Base-by-base conservation (phyloP, 2,797 vertebrate genomes). In the Sebastes iracundus region DNA sequence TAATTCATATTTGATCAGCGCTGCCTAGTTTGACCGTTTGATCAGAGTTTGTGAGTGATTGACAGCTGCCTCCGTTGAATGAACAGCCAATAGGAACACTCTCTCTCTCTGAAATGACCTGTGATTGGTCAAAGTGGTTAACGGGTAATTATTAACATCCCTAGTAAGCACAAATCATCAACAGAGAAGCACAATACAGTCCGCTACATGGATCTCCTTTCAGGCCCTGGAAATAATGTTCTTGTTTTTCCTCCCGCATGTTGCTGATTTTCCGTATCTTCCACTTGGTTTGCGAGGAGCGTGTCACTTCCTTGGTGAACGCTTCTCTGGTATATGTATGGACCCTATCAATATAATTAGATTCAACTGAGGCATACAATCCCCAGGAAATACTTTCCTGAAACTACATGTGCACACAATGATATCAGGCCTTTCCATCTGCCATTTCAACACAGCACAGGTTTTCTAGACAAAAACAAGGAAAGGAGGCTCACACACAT, bases 281-380 rank as follows among this genome's bases (percentile, higher is more conserved):
- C 53, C 46, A 28, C 83, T 85, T 90, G 78, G 62, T 76, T 74
- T 77, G 61, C 20, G 22, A 71, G 38, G 28, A 69, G 28, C 30
- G 16, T 76, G 78, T 80, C 83, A 35, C 73, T 82, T 86, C 73
- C 52, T 81, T 83, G 80, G 76, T 85, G 72, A 85, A 88, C 42
- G 70, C 80, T 82, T 62, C 53, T 85, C 80, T 87, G 73, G 70
- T 83, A 81, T 58, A 83, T 75, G 66, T 83, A 75, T 80, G 64
- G 35, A 73, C 27, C 63, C 62, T 83, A 85, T 92, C 87, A 89
- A 75, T 84, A 78, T 93, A 92, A 95, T 93, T 89, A 83, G 80
- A 93, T 90, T 88, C 80, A 94, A 94, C 77, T 80, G 86, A 92
- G 59, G 78, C 81, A 82, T 85, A 84, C 85, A 72, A 80, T 80